Conservation (phyloP, 2,797 vertebrate species). For the Ctenopoma multispine region DNA sequence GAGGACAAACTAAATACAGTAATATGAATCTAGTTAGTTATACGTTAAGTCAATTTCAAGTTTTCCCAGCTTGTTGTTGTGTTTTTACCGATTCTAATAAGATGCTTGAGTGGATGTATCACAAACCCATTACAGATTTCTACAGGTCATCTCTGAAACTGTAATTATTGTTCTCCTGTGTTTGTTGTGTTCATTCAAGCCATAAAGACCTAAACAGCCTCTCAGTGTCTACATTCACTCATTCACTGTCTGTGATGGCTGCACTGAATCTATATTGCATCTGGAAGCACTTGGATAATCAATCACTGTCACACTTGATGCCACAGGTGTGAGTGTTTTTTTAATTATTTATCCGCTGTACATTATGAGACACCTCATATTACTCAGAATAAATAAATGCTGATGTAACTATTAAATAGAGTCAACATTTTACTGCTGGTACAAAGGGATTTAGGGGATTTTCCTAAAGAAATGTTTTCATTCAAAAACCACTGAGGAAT, state of each 20-base stretch:
- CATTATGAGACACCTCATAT: neutral
- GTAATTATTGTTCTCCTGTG: neutral
- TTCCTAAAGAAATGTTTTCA: neutral
- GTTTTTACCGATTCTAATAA: slow-evolving; percentile 1
- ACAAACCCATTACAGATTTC: neutral
- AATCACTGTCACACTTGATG: slow-evolving; percentile 36
- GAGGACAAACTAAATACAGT: neutral
- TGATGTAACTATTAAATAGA: neutral
- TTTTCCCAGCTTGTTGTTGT: neutral
- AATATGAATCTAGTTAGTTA: neutral
- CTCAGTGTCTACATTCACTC: slow-evolving; percentile 32
- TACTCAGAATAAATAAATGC: neutral
- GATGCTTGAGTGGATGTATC: neutral
- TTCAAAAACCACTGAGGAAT: neutral
- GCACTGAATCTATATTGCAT: slow-evolving; percentile 47
- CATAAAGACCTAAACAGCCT: slow-evolving; percentile 20
- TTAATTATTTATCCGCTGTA: slow-evolving; percentile 20
- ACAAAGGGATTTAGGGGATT: neutral
- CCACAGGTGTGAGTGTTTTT: slow-evolving; percentile 37
- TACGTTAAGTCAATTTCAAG: too few species aligned
- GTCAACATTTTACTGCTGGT: neutral
- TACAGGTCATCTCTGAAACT: neutral
- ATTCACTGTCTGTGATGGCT: slow-evolving; percentile 15
- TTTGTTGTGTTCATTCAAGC: slow-evolving; percentile 30
- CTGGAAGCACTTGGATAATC: slow-evolving; percentile 32